Percentiles rank a stretch among this genome's conserved stretches.
These are phyloP conservation scores for Catharus minimus DNA, from an alignment of 2,113 vertebrate genomes.

Conservation along the genomic window DNA sequence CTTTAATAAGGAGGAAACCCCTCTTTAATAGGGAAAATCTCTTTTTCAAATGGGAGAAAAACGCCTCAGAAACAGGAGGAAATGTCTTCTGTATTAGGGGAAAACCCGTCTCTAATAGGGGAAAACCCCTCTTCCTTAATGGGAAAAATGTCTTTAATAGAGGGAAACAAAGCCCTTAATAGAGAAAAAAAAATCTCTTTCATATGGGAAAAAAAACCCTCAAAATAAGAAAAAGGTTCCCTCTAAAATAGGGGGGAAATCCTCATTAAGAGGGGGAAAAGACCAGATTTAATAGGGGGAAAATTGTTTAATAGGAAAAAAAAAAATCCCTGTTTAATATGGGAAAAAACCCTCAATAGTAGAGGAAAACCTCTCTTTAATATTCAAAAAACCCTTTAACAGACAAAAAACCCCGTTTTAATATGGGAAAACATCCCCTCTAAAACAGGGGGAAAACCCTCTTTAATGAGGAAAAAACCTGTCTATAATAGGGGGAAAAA, in stretches of 20 bases:
- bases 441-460: not conserved
- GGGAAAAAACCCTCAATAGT: not conserved
- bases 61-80: not conserved
- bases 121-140: too few relatives aligned
- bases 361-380: not conserved
- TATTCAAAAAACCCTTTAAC: not conserved
- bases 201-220: too few relatives aligned
- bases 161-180: not conserved
- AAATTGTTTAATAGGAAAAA: too few relatives aligned
- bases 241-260: not conserved
- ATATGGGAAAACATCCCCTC: too few relatives aligned
- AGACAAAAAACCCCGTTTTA: not conserved
- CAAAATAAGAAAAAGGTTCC: too few relatives aligned
- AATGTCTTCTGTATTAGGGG: not conserved
- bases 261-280: not conserved
- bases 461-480: not conserved
- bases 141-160: not conserved
- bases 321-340: not conserved
- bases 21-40: not conserved
- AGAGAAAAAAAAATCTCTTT: too few relatives aligned
- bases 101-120: too few relatives aligned
- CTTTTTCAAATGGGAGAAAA: not conserved
- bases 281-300: not conserved
- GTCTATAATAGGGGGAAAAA: not conserved
- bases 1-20: not conserved